Conservation (phyloP, 2,797 vertebrate genomes). For the Mus minutoides region DNA sequence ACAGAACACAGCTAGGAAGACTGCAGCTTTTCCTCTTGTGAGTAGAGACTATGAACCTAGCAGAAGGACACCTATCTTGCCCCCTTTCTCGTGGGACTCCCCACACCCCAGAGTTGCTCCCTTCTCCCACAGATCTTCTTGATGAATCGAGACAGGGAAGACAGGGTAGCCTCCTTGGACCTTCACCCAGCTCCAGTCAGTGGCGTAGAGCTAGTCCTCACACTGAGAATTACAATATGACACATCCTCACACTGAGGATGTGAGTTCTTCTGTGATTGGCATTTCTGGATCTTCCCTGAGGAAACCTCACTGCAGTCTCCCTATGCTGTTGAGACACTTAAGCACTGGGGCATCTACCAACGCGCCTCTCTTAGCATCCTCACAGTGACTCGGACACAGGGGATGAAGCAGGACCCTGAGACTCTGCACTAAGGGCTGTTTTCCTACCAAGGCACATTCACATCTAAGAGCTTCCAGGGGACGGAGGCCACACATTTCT, state of each 20-base stretch:
- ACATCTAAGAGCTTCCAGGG: background rate
- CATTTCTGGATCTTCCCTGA: background rate
- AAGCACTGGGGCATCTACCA: background rate
- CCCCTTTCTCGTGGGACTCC: background rate
- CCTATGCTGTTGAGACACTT: background rate
- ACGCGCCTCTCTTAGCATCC: background rate
- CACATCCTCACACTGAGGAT: background rate
- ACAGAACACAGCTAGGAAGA: background rate
- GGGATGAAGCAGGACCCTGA: background rate
- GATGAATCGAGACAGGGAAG: background rate
- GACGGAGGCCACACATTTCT: background rate
- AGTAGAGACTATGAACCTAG: background rate
- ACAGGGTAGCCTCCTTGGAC: background rate
- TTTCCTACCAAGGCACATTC: background rate
- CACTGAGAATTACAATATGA: background rate
- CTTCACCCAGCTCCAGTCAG: background rate
- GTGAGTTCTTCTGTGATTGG: background rate
- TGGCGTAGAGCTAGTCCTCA: background rate
- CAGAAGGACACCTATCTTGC: fast-evolving
- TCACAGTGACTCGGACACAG: background rate
- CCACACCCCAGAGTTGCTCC: background rate
- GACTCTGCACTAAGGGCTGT: background rate
- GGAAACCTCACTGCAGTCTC: background rate
- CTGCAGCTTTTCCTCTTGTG: background rate
- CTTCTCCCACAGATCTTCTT: background rate